These are phyloP conservation scores for Rallus crepitans DNA, from an alignment of 2,797 vertebrate species.

Conservation along the genomic window DNA sequence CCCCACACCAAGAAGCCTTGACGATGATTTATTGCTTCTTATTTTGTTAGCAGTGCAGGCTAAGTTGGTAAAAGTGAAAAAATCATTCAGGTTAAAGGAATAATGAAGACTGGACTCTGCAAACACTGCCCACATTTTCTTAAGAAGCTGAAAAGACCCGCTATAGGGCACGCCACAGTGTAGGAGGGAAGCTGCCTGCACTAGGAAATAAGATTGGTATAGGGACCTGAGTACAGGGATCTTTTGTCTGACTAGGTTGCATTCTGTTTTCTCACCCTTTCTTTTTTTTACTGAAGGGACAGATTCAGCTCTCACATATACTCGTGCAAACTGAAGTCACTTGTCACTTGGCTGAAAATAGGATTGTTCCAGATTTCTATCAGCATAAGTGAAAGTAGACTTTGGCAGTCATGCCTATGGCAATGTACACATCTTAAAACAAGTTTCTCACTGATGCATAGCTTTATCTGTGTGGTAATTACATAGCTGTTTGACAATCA, in stretches of 20 bases:
- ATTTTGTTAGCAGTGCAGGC: constrained; percentile 61
- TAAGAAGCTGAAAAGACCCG: neutral
- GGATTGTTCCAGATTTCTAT: constrained; percentile 20
- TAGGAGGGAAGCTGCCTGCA: neutral
- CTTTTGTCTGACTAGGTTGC: neutral
- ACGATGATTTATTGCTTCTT: constrained; percentile 79
- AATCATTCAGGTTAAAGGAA: constrained; percentile 69
- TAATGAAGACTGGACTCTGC: constrained; percentile 15
- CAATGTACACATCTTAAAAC: constrained; percentile 47
- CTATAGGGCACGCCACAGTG: neutral
- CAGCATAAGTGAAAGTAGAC: constrained; percentile 10
- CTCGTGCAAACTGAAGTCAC: constrained; percentile 32
- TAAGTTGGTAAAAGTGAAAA: constrained; percentile 46
- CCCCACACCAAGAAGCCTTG: constrained; percentile 75
- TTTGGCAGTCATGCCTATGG: constrained; percentile 38
- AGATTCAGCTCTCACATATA: constrained; percentile 1
- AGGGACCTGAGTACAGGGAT: neutral
- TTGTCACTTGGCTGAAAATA: constrained; percentile 49
- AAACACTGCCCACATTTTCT: neutral
- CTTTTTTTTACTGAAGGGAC: neutral
- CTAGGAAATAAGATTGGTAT: neutral
- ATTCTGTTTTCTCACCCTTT: neutral
- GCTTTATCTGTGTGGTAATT: constrained; percentile 14
- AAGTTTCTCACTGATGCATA: constrained; percentile 8
- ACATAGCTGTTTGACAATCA: neutral